Conservation (phyloP, 2,888 invertebrate species). For the Steinernema carpocapsae region DNA sequence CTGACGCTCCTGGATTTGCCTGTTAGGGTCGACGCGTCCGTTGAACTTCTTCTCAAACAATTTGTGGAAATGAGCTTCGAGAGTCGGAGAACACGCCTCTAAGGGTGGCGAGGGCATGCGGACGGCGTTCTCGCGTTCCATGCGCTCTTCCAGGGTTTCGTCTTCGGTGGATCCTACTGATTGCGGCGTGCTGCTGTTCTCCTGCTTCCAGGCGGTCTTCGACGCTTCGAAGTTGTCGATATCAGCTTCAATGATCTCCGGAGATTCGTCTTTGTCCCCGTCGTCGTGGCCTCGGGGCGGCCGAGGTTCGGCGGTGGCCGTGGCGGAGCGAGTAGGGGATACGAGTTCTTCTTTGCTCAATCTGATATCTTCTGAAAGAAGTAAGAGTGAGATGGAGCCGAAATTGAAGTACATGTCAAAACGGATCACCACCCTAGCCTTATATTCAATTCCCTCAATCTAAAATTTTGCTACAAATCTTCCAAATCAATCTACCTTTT, state of each 20-base stretch:
- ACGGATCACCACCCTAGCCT: too few relatives aligned
- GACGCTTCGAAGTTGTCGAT: slow-evolving; percentile 17
- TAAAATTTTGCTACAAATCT: background rate
- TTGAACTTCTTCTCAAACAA: slow-evolving; percentile 74
- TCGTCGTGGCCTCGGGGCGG: slow-evolving; percentile 27
- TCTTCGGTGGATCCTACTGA: slow-evolving; percentile 5
- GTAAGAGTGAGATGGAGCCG: too few relatives aligned
- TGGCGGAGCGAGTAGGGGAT: slow-evolving; percentile 5
- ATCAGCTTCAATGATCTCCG: slow-evolving; percentile 1
- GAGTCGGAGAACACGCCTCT: background rate
- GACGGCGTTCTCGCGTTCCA: slow-evolving; percentile 8
- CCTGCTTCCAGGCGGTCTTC: slow-evolving; percentile 24
- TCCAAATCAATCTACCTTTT: background rate
- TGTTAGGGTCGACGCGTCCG: slow-evolving; percentile 83
- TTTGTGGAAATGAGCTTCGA: slow-evolving; percentile 23
- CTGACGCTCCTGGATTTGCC: slow-evolving; percentile 85
- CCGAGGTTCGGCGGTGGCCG: slow-evolving; percentile 12
- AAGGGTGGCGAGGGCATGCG: slow-evolving; percentile 7
- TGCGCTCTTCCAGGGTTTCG: slow-evolving; percentile 2
- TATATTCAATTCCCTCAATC: too few relatives aligned
- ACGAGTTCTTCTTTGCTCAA: slow-evolving; percentile 9
- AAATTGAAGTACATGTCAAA: too few relatives aligned
- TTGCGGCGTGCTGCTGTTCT: slow-evolving; percentile 23
- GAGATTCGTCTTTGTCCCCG: slow-evolving; percentile 20
- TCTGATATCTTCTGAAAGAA: slow-evolving; percentile 23